Evolutionary conservation across 2,113 vertebrate genomes (phyloP).

Genomic region (Pygoscelis adeliae): DNA sequence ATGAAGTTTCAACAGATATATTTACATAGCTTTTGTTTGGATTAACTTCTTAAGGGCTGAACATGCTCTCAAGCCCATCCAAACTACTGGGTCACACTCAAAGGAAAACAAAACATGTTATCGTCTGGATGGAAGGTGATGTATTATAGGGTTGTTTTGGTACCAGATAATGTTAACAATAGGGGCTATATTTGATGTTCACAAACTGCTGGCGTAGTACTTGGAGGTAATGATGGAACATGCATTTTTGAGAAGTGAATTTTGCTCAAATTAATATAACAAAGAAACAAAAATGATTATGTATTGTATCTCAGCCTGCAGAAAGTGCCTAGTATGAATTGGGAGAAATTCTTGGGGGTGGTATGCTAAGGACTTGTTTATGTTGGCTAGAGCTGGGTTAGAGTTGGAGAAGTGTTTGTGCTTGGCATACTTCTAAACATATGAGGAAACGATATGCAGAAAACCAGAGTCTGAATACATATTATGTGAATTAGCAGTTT

Average conservation of each 20-base stretch:
- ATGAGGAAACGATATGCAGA: neutral
- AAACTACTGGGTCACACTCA: neutral
- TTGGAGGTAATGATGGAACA: neutral
- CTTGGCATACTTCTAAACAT: neutral
- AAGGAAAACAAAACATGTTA: neutral
- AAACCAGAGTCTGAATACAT: neutral
- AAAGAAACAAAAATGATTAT: neutral
- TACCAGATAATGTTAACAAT: neutral
- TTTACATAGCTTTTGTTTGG: neutral
- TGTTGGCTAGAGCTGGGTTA: neutral
- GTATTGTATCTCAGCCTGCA: neutral
- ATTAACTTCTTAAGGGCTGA: neutral
- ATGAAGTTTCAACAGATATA: neutral
- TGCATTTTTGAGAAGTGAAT: neutral
- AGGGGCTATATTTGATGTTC: neutral
- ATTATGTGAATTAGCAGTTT: neutral
- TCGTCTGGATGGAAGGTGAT: neutral
- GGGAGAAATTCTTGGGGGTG: neutral
- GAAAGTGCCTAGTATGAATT: neutral
- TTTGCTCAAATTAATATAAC: neutral
- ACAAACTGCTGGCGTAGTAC: neutral
- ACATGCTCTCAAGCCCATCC: neutral
- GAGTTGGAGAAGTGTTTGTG: neutral
- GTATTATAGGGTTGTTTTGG: neutral
- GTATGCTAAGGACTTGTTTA: neutral